phyloP scores from a whole-genome alignment of 1,140 invertebrate genomes.

The Drosophila auraria region DNA sequence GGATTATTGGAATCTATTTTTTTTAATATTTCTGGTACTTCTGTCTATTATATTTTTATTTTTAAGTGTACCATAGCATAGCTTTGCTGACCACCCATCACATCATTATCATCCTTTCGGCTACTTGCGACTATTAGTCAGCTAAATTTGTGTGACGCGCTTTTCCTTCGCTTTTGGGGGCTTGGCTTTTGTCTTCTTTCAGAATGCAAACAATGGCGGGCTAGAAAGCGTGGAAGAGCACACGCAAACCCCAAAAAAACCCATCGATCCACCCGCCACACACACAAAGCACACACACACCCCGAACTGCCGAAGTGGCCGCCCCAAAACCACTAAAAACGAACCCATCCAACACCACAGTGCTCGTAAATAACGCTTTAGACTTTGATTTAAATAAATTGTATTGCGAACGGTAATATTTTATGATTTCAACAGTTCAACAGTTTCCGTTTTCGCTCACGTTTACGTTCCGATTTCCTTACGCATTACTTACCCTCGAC shows the following conservation, averaged over 20 bases:
- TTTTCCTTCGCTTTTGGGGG: conserved; percentile 69
- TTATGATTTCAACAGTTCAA: conserved; percentile 77
- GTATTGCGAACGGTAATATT: conserved; percentile 79
- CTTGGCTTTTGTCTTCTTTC: conserved; percentile 80
- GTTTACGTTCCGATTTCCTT: conserved; percentile 54
- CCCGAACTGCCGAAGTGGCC: neutral
- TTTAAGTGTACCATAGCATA: neutral
- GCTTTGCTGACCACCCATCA: conserved; percentile 37
- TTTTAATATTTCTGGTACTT: no score
- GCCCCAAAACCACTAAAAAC: conserved; percentile 13
- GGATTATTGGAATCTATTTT: neutral
- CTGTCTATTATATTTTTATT: neutral
- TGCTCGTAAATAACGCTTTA: conserved; percentile 82
- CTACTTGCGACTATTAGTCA: conserved; percentile 69
- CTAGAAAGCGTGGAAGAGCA: conserved; percentile 53
- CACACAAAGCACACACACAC: conserved; percentile 1
- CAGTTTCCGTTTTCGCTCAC: conserved; percentile 36
- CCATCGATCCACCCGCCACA: conserved; percentile 26
- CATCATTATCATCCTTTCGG: conserved; percentile 52
- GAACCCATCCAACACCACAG: conserved; percentile 43
- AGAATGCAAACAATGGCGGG: conserved; percentile 74
- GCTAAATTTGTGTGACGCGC: conserved; percentile 75
- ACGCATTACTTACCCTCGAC: conserved; percentile 16
- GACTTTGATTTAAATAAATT: conserved; percentile 84
- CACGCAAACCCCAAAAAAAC: conserved; percentile 43